These are phyloP conservation scores for Priocnemis perturbator DNA, from an alignment of 2,888 invertebrate species.

Conservation along the genomic window DNA sequence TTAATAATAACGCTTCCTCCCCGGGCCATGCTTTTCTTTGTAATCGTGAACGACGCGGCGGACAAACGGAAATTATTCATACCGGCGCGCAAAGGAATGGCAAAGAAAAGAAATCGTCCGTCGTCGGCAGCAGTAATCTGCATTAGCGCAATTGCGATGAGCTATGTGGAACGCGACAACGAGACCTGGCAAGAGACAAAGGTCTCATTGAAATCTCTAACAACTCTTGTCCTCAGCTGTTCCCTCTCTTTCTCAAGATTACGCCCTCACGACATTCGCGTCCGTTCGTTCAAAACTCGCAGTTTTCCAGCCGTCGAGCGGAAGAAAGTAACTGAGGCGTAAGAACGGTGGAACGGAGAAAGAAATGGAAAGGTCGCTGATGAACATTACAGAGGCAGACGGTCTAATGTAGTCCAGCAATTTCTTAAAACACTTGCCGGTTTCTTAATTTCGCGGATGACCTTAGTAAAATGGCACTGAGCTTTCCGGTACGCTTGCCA, in stretches of 20 bases:
- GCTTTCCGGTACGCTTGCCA: constrained; percentile 1
- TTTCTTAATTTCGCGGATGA: constrained; percentile 36
- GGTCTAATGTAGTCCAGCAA: constrained; percentile 16
- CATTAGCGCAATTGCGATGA: no score
- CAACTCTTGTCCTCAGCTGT: no score
- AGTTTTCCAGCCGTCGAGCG: background rate
- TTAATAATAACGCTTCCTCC: no score
- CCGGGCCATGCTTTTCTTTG: no score
- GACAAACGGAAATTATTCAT: no score
- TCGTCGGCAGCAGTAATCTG: no score
- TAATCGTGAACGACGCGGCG: no score
- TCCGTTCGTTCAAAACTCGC: background rate
- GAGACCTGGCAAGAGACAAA: no score
- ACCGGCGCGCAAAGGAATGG: no score
- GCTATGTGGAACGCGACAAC: no score
- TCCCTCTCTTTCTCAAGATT: background rate
- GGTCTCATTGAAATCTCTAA: no score
- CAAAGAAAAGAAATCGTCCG: no score
- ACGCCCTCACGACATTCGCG: background rate
- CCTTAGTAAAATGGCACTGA: constrained; percentile 33
- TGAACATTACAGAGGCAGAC: background rate
- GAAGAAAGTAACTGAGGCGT: background rate
- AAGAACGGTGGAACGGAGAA: background rate
- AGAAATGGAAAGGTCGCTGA: background rate
- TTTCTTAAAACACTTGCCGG: constrained; percentile 37